A percentile compares a stretch with the other conserved stretches of the same genome.
phyloP scores from a whole-genome alignment of 2,888 invertebrate genomes.

The Chelonus formosanus region DNA sequence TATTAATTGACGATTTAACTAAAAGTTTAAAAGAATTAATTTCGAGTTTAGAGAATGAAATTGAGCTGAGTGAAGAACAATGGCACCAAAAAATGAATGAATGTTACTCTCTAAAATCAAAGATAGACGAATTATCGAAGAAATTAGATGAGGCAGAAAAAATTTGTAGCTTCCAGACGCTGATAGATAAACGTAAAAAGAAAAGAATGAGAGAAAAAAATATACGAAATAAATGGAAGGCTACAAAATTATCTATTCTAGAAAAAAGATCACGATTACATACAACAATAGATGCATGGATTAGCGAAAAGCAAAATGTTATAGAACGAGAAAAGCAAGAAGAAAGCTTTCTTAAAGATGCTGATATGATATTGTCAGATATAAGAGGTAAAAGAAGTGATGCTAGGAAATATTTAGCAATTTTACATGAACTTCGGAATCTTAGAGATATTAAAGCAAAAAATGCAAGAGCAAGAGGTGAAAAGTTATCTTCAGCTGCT shows the following conservation, averaged over 20 bases:
- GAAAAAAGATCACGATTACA: slow-evolving; percentile 68
- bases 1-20: slow-evolving; percentile 59
- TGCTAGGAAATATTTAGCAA: slow-evolving; percentile 72
- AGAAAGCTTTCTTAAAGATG: slow-evolving; percentile 73
- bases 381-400: slow-evolving; percentile 77
- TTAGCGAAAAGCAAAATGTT: slow-evolving; percentile 72
- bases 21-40: slow-evolving; percentile 62
- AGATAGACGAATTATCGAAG: slow-evolving; percentile 64
- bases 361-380: slow-evolving; percentile 76
- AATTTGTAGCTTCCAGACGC: slow-evolving; percentile 40
- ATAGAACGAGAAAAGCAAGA: slow-evolving; percentile 73
- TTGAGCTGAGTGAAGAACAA: slow-evolving; percentile 66
- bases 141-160: slow-evolving; percentile 56
- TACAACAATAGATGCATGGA: slow-evolving; percentile 73
- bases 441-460: slow-evolving; percentile 73
- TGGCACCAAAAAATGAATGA: slow-evolving; percentile 69
- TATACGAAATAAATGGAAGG: slow-evolving; percentile 66
- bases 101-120: slow-evolving; percentile 66
- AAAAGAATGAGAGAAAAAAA: slow-evolving; percentile 67
- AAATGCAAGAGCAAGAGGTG: slow-evolving; percentile 73
- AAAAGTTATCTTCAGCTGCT: slow-evolving; percentile 68
- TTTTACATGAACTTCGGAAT: slow-evolving; percentile 73
- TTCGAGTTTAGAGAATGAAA: slow-evolving; percentile 64
- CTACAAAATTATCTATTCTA: slow-evolving; percentile 62
- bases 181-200: slow-evolving; percentile 56